Conservation (phyloP, 2,113 vertebrate species). For the Atrichornis clamosus region DNA sequence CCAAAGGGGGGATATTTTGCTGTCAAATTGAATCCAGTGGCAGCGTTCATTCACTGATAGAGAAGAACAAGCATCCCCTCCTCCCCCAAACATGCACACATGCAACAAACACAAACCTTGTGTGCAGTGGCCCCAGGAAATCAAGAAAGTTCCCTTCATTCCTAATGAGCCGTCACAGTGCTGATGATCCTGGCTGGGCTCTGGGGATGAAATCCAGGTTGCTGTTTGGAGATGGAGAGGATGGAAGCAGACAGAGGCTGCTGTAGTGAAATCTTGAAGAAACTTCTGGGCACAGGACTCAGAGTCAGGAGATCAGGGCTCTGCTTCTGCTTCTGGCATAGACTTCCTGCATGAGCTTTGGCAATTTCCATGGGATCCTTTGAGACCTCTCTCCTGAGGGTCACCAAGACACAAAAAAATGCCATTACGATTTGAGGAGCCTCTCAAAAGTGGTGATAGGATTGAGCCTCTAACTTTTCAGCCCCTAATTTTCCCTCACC, state of each 20-base stretch:
- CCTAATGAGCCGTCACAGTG: not conserved
- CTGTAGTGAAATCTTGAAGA: not conserved
- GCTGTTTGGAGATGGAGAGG: not conserved
- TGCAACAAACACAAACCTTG: not conserved
- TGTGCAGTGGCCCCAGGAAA: not conserved
- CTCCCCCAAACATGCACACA: not conserved
- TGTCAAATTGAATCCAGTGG: constrained; percentile 12
- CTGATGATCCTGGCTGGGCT: not conserved
- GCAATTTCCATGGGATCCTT: not conserved
- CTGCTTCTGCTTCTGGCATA: not conserved
- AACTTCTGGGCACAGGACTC: not conserved
- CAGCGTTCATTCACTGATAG: not conserved
- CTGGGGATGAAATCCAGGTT: not conserved
- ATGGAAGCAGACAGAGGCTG: not conserved
- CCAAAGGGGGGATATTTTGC: not conserved
- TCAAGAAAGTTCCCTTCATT: not conserved
- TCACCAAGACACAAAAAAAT: not conserved
- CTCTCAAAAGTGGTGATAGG: not conserved
- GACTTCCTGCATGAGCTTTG: not conserved
- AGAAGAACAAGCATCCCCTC: not conserved
- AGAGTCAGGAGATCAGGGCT: not conserved
- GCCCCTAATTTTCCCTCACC: not conserved
- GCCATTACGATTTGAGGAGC: not conserved
- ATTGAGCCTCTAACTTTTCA: not conserved
- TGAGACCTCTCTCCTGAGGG: not conserved